Percentiles rank a stretch among this genome's conserved stretches.
Evolutionary conservation across 2,113 vertebrate genomes (phyloP).

Genomic region (Bubalus kerabau): DNA sequence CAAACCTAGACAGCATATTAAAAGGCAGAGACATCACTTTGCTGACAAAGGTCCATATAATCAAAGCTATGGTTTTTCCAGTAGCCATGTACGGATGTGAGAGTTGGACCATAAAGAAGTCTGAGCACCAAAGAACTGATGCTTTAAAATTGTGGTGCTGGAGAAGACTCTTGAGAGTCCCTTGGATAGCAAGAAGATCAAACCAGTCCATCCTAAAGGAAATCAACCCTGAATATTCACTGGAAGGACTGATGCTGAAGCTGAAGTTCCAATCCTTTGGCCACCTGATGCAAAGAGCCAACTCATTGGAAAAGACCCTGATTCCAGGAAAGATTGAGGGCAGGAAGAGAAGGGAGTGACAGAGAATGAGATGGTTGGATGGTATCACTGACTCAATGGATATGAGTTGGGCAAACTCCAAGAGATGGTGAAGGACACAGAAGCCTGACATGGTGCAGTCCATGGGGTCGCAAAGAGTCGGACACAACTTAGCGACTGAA

Average conservation of each 20-base stretch:
- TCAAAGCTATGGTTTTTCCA: not conserved
- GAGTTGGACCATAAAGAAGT: not conserved
- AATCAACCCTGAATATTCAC: not conserved
- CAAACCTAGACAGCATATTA: not conserved
- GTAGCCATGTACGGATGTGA: not conserved
- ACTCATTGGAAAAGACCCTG: not conserved
- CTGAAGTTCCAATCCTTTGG: not conserved
- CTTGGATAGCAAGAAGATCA: not conserved
- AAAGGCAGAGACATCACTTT: not conserved
- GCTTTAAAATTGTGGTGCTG: not conserved
- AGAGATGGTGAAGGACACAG: not conserved
- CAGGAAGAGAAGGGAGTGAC: not conserved
- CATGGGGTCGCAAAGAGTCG: not conserved
- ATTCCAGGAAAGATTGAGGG: not conserved
- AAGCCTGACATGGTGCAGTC: not conserved
- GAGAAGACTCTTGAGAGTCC: not conserved
- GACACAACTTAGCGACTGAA: not conserved
- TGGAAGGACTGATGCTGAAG: not conserved
- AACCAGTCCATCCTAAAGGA: not conserved
- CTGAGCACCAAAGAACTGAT: not conserved
- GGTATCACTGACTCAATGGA: not conserved
- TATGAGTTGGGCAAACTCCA: not conserved
- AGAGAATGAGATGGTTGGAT: not conserved
- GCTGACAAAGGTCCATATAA: not conserved
- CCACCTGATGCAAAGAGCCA: not conserved